Conservation (phyloP, 1,140 invertebrate species). For the Onthophagus taurus region DNA sequence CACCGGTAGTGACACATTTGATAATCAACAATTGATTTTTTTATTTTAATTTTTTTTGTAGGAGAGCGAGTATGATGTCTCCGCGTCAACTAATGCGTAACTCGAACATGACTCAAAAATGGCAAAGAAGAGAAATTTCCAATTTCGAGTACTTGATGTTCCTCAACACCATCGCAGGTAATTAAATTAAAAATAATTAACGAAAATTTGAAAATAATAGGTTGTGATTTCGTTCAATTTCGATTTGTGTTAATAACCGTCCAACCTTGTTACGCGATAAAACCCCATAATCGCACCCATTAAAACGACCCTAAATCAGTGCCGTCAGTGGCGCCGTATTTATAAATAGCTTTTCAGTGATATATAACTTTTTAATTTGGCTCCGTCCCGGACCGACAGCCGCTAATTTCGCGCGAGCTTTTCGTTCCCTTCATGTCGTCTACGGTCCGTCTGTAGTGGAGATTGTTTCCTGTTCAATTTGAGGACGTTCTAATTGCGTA, state of each 20-base stretch:
- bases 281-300: conserved; percentile 12
- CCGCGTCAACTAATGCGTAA: conserved; percentile 95
- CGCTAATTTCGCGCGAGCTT: conserved; percentile 29
- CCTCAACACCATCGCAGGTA: conserved; percentile 96
- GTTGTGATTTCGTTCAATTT: no score
- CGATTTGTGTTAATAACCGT: no score
- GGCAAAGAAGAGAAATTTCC: conserved; percentile 96
- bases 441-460: conserved; percentile 18
- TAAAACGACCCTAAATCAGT: conserved; percentile 11
- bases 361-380: conserved; percentile 30
- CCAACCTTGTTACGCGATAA: no score
- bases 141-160: conserved; percentile 99
- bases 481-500: conserved; percentile 11
- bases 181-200: conserved; percentile 29
- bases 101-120: conserved; percentile 99
- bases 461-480: conserved; percentile 23
- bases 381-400: conserved; percentile 23
- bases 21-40: no score
- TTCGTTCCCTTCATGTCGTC: conserved; percentile 13
- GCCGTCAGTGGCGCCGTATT: conserved; percentile 4
- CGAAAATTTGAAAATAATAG: conserved; percentile 7
- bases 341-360: conserved; percentile 16
- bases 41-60: conserved; percentile 39
- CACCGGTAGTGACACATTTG: no score
- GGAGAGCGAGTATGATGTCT: conserved; percentile 95